Evolutionary conservation across 2,797 vertebrate genomes (phyloP).

Genomic region (Hippoglossus hippoglossus): DNA sequence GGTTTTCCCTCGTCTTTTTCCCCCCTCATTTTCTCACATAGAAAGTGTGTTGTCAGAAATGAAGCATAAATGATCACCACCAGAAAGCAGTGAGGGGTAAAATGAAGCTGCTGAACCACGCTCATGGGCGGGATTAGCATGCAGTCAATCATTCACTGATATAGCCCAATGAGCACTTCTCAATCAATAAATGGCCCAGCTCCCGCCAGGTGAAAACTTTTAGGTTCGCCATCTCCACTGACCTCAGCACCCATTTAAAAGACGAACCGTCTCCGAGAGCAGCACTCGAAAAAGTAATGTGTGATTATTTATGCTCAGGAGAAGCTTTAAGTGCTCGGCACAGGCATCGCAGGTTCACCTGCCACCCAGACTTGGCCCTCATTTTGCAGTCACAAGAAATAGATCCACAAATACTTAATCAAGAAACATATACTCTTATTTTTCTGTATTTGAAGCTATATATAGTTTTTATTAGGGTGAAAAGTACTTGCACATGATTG

Average conservation of each 20-base stretch:
- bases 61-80: slow-evolving; percentile 80
- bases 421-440: not conserved
- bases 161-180: slow-evolving; percentile 77
- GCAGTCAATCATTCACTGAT: slow-evolving; percentile 80
- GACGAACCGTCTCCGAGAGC: slow-evolving; percentile 31
- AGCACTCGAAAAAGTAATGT: slow-evolving; percentile 37
- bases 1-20: slow-evolving; percentile 61
- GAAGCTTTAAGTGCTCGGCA: not conserved
- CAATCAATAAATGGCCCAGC: slow-evolving; percentile 74
- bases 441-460: not conserved
- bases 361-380: not conserved
- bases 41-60: slow-evolving; percentile 79
- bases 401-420: not conserved
- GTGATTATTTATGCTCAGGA: slow-evolving; percentile 53
- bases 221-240: slow-evolving; percentile 54
- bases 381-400: slow-evolving; percentile 25
- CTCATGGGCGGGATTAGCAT: slow-evolving; percentile 77
- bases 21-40: slow-evolving; percentile 67
- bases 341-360: not conserved
- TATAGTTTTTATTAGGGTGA: not conserved
- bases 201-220: slow-evolving; percentile 70
- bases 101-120: slow-evolving; percentile 79
- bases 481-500: not conserved
- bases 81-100: slow-evolving; percentile 73
- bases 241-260: slow-evolving; percentile 56